phyloP scores from a whole-genome alignment of 2,888 invertebrate species.

The Yponomeuta cagnagella region DNA sequence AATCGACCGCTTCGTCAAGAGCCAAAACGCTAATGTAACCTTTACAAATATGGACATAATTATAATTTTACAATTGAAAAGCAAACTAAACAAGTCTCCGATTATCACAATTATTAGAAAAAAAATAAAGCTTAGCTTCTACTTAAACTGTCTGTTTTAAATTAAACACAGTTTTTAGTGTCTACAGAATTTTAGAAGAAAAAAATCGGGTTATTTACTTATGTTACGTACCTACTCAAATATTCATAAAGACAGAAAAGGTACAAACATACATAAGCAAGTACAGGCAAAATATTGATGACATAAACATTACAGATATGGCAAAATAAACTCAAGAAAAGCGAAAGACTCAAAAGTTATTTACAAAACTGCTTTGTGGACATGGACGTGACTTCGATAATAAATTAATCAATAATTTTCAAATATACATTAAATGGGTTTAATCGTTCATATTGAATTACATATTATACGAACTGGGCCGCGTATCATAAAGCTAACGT shows the following conservation, averaged over 20 bases:
- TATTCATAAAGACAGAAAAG: neutral
- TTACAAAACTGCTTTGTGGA: no score
- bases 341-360: no score
- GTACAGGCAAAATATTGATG: no score
- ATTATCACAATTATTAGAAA: constrained; percentile 3
- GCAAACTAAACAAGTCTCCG: neutral
- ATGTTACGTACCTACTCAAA: neutral
- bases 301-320: no score
- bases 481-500: no score
- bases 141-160: neutral
- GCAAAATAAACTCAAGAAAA: no score
- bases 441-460: no score
- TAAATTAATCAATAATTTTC: no score
- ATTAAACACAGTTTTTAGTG: neutral
- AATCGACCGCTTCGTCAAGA: constrained; percentile 18
- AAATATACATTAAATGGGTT: no score
- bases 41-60: constrained; percentile 1
- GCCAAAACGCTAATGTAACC: constrained; percentile 16
- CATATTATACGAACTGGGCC: no score
- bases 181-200: neutral
- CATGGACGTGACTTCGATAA: no score
- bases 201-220: neutral
- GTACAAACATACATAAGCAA: neutral
- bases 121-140: constrained; percentile 2
- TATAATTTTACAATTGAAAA: neutral